These are phyloP conservation scores for Eupithecia vulgata DNA, from an alignment of 2,888 invertebrate species.

Conservation along the genomic window DNA sequence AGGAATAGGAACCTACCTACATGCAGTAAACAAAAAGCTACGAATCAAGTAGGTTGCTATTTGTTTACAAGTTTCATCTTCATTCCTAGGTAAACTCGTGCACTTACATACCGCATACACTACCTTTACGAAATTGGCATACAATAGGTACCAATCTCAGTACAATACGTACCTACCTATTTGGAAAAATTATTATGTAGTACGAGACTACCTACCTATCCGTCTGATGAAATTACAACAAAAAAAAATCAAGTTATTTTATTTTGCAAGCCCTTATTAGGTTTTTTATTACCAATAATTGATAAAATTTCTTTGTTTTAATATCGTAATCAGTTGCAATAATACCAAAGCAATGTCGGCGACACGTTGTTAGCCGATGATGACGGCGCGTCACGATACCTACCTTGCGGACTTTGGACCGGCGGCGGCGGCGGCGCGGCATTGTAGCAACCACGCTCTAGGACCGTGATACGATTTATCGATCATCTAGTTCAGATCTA, in stretches of 20 bases:
- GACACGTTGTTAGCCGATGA: slow-evolving; percentile 60
- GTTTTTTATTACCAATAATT: not conserved
- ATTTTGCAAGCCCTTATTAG: not conserved
- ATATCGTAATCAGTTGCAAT: slow-evolving; percentile 24
- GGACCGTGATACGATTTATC: slow-evolving; percentile 54
- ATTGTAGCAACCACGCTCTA: slow-evolving; percentile 58
- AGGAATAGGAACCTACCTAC: not conserved
- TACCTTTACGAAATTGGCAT: not conserved
- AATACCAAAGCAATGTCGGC: slow-evolving; percentile 56
- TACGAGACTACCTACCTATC: too few species aligned
- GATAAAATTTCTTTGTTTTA: not conserved
- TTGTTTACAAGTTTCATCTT: slow-evolving; percentile 1
- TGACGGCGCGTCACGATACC: slow-evolving; percentile 49
- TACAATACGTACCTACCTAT: not conserved
- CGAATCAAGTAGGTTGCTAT: not conserved
- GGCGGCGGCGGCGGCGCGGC: slow-evolving; percentile 58
- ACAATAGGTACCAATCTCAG: not conserved
- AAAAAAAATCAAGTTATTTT: too few species aligned
- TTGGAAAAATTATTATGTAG: too few species aligned
- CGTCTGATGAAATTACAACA: slow-evolving; percentile 6
- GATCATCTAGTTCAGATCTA: slow-evolving; percentile 16
- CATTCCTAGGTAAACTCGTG: not conserved
- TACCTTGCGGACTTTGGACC: slow-evolving; percentile 83
- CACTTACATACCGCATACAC: too few species aligned
- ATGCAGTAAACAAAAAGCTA: not conserved